Percentiles rank a stretch among this genome's conserved stretches.
Evolutionary conservation across 1,140 invertebrate species (phyloP).

Genomic region (Dendroctonus ponderosae): DNA sequence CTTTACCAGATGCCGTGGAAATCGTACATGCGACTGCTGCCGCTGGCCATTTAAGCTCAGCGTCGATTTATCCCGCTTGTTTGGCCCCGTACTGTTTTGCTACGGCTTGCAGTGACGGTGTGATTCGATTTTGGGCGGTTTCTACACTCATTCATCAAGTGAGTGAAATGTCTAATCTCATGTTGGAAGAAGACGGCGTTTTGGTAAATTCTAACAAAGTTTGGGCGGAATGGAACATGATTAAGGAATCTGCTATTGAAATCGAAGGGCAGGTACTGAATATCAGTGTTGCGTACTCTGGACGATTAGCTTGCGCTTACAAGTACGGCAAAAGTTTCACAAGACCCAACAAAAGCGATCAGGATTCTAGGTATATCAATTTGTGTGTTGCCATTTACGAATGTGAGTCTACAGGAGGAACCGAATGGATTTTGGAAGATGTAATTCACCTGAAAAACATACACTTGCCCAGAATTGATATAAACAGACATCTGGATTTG

Average conservation of each 20-base stretch:
- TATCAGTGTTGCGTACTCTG: constrained; percentile 95
- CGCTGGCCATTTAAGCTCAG: constrained; percentile 95
- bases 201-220: constrained; percentile 55
- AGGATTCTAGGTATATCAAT: constrained; percentile 86
- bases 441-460: constrained; percentile 89
- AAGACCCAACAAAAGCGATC: constrained; percentile 70
- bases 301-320: constrained; percentile 94
- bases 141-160: constrained; percentile 37
- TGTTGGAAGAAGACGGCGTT: constrained; percentile 54
- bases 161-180: constrained; percentile 37
- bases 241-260: constrained; percentile 77
- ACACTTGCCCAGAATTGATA: constrained; percentile 75
- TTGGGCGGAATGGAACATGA: constrained; percentile 45
- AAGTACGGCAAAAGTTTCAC: constrained; percentile 87
- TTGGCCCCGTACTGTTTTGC: constrained; percentile 94
- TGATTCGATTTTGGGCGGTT: constrained; percentile 59
- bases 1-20: constrained; percentile 85
- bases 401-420: constrained; percentile 96
- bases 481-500: constrained; percentile 76
- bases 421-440: constrained; percentile 99
- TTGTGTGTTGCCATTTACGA: constrained; percentile 97
- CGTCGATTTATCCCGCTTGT: constrained; percentile 97
- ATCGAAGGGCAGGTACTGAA: constrained; percentile 78
- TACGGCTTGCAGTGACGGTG: constrained; percentile 89
- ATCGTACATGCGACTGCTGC: constrained; percentile 89